phyloP scores from a whole-genome alignment of 2,113 vertebrate genomes.

The Myotis yumanensis region DNA sequence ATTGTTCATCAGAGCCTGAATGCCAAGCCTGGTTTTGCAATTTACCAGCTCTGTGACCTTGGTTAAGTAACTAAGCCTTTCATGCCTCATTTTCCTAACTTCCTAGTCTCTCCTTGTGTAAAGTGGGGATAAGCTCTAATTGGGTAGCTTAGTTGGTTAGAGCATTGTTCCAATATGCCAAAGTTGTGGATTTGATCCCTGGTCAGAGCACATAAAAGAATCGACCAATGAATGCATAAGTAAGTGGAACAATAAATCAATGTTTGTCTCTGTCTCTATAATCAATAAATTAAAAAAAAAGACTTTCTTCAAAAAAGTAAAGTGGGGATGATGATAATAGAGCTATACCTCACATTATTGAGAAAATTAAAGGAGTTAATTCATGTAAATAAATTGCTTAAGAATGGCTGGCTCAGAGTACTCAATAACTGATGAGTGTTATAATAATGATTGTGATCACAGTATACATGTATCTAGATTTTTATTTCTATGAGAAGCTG shows the following conservation, averaged over 20 bases:
- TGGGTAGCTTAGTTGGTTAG: not conserved
- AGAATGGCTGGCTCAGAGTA: not conserved
- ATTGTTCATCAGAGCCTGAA: not conserved
- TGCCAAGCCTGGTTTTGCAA: not conserved
- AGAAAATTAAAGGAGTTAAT: constrained; percentile 14
- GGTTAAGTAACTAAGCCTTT: not conserved
- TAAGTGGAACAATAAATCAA: not conserved
- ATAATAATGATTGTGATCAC: not conserved
- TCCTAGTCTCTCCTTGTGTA: not conserved
- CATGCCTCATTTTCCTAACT: not conserved
- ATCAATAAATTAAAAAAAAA: not conserved
- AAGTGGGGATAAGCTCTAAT: not conserved
- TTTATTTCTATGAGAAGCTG: constrained; percentile 16
- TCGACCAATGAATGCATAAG: not conserved
- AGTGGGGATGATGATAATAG: not conserved
- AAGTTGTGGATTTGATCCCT: not conserved
- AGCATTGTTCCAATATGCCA: not conserved
- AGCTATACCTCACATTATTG: not conserved
- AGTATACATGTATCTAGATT: not conserved
- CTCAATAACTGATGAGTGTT: not conserved
- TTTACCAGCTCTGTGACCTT: not conserved
- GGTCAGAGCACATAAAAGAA: not conserved
- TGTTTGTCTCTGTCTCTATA: not conserved
- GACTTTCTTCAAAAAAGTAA: not conserved
- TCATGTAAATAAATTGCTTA: not conserved